Evolutionary conservation across 2,888 invertebrate species (phyloP).

Genomic region (Ametastegia equiseti): DNA sequence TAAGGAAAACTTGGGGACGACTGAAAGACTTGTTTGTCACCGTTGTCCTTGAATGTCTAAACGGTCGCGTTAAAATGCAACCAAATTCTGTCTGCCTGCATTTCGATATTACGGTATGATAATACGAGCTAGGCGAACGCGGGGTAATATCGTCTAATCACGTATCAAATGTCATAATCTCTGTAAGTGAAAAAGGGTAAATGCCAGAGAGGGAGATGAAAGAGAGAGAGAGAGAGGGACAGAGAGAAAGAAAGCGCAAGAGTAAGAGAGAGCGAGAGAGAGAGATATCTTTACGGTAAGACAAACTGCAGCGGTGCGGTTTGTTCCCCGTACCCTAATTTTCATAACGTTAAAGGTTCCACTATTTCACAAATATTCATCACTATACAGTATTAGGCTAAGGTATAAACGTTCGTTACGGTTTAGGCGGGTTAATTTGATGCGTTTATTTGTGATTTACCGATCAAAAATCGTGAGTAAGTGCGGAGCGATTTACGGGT

Average conservation of each 20-base stretch:
- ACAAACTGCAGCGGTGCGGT: constrained; percentile 26
- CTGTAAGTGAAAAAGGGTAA: constrained; percentile 5
- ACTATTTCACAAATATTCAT: constrained; percentile 44
- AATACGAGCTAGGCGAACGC: too few relatives aligned
- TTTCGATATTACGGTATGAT: neutral
- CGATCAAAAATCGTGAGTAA: constrained; percentile 62
- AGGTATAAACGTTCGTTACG: neutral
- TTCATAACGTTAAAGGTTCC: constrained; percentile 5
- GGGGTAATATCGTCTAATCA: neutral
- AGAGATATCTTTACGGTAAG: neutral
- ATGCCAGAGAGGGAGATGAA: too few relatives aligned
- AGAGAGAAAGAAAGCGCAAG: too few relatives aligned
- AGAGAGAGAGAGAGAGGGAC: neutral
- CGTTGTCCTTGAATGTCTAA: constrained; percentile 62
- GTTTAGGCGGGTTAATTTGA: neutral
- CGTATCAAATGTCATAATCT: constrained; percentile 33
- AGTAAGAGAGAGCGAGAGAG: too few relatives aligned
- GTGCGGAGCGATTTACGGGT: constrained; percentile 64
- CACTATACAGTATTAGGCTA: constrained; percentile 3
- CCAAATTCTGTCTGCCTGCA: neutral
- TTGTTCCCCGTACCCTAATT: constrained; percentile 33
- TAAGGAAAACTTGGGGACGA: neutral
- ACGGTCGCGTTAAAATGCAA: neutral
- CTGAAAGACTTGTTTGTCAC: constrained; percentile 59
- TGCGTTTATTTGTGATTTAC: constrained; percentile 60